A percentile compares a stretch with the other conserved stretches of the same genome.
These are phyloP conservation scores for Phymanthus crucifer DNA, from an alignment of 92 coral and sea anemone species.

Conservation along the genomic window DNA sequence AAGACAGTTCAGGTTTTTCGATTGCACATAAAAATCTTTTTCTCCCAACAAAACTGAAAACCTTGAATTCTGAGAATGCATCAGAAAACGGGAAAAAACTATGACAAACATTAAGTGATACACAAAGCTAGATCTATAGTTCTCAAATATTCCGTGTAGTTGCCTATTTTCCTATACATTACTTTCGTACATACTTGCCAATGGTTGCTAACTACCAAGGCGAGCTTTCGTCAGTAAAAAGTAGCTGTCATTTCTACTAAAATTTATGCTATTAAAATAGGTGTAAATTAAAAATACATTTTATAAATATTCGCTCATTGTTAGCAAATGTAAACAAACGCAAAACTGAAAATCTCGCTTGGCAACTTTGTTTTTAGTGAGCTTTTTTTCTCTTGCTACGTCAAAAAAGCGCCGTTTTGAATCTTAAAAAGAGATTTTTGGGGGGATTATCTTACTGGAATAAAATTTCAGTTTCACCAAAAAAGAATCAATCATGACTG, in stretches of 20 bases:
- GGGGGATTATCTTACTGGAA: too few relatives aligned
- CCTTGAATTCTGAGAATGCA: background rate
- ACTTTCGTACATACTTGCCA: background rate
- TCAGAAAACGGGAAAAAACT: background rate
- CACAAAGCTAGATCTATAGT: too few relatives aligned
- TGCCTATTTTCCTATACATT: background rate
- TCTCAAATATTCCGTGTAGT: too few relatives aligned
- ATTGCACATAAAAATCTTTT: too few relatives aligned
- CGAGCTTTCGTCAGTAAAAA: background rate
- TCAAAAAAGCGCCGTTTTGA: background rate
- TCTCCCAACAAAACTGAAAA: too few relatives aligned
- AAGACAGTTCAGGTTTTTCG: too few relatives aligned
- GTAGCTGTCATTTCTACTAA: background rate
- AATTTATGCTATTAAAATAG: background rate
- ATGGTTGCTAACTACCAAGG: background rate
- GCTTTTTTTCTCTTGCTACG: background rate
- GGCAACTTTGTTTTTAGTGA: background rate
- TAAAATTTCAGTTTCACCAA: too few relatives aligned
- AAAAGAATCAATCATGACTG: too few relatives aligned
- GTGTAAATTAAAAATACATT: slow-evolving; percentile 2
- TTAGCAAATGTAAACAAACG: background rate
- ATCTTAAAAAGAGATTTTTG: too few relatives aligned
- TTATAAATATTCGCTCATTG: slow-evolving; percentile 5
- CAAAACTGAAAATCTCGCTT: background rate
- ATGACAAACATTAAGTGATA: too few relatives aligned